Base-by-base conservation (phyloP, 2,113 vertebrate species). In the Plotosus lineatus region DNA sequence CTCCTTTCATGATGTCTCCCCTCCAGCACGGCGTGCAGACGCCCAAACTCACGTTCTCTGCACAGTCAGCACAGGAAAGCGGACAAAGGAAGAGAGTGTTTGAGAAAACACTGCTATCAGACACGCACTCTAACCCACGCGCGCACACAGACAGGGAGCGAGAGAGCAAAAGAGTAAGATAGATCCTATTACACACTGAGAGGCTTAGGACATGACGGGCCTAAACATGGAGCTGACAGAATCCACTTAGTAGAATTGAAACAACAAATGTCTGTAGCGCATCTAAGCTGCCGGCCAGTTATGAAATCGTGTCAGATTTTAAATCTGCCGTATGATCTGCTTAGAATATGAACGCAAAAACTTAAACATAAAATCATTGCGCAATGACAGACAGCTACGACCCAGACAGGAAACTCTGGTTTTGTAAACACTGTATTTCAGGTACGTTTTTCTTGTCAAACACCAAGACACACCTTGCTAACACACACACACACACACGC, bases 131-230 rank as follows among this genome's bases (percentile, higher is more conserved):
- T 53, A 50, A 77, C 48, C 46, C 66, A 60, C 53, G 68, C 36
- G 76, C 33, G 63, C 33, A 69, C 4, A 11, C 8, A 65, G 36
- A 63, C 6, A 63, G 60, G 36, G 7, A 63, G 31, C 17, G 26
- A 60, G 58, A 61, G 28, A 40, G 61, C 38, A 36, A 65, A 10
- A 68, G 7, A 73, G 8, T 33, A 0, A 73, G 17, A 36, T 48
- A 51, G 46, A 85, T 83, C 81, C 78, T 60, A 68, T 81, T 83
- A 81, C 56, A 75, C 17, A 66, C 84, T 42, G 56, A 82, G 82
- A 79, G 60, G 82, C 79, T 82, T 81, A 84, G 55, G 56, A 63
- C 72, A 79, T 63, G 53, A 82, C 26, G 56, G 56, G 48, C 28
- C 46, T 19, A 17, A 68, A 50, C 73, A 63, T 12, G 66, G 61